These are phyloP conservation scores for Drosophila mercatorum DNA, from an alignment of 2,888 invertebrate genomes.

Conservation along the genomic window DNA sequence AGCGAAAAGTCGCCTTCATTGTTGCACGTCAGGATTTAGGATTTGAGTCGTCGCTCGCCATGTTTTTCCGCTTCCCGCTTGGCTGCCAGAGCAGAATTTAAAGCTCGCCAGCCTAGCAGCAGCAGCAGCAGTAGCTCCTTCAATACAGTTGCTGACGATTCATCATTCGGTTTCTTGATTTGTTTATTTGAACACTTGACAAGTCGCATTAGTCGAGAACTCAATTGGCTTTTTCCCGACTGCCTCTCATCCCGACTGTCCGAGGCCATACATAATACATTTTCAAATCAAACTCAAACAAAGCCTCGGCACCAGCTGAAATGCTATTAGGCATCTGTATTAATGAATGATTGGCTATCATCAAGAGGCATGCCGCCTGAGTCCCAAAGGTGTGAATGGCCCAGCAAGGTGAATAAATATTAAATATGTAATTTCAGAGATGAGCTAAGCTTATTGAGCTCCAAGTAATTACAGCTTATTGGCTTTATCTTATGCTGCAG, in stretches of 20 bases:
- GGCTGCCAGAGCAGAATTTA: constrained; percentile 32
- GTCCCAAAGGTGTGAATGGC: constrained; percentile 24
- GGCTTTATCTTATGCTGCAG: background rate
- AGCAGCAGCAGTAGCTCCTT: background rate
- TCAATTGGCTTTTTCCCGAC: constrained; percentile 45
- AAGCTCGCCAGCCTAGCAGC: constrained; percentile 3
- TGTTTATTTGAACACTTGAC: constrained; percentile 64
- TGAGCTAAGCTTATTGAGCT: background rate
- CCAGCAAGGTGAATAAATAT: constrained; percentile 33
- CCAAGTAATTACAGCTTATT: background rate
- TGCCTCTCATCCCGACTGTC: constrained; percentile 36
- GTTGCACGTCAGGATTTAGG: constrained; percentile 64
- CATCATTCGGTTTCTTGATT: constrained; percentile 66
- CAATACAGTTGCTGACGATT: constrained; percentile 40
- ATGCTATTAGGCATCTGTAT: constrained; percentile 31
- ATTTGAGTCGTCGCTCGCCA: constrained; percentile 48
- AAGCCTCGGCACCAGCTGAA: constrained; percentile 24
- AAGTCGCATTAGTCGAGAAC: constrained; percentile 51
- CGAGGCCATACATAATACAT: constrained; percentile 73
- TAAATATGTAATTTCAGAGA: constrained; percentile 20
- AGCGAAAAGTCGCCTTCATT: constrained; percentile 45
- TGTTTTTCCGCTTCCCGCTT: constrained; percentile 46
- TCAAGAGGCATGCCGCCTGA: constrained; percentile 32
- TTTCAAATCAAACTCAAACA: constrained; percentile 72
- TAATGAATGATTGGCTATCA: constrained; percentile 60